phyloP scores from a whole-genome alignment of 2,888 invertebrate genomes.

The Seira ritae region DNA sequence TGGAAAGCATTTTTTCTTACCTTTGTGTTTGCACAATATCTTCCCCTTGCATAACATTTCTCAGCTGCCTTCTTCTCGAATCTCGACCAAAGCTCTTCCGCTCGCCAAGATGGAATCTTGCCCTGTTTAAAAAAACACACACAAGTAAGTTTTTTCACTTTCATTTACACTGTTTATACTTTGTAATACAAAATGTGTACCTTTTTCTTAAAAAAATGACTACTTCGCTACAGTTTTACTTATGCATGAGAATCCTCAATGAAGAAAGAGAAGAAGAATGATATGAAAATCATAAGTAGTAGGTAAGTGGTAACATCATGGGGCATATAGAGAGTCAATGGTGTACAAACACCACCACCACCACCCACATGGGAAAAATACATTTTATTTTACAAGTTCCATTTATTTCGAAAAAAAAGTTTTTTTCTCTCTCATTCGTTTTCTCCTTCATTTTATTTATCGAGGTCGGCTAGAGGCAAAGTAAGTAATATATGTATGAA shows the following conservation, averaged over 20 bases:
- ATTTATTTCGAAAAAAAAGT: constrained; percentile 40
- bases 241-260: no score
- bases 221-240: no score
- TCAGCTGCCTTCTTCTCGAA: constrained; percentile 67
- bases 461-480: constrained; percentile 42
- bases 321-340: no score
- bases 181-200: no score
- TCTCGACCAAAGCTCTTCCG: constrained; percentile 69
- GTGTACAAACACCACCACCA: constrained; percentile 1
- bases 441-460: constrained; percentile 42
- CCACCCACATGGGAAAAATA: constrained; percentile 48
- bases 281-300: no score
- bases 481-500: not conserved
- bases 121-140: constrained; percentile 51
- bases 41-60: constrained; percentile 70
- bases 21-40: constrained; percentile 63
- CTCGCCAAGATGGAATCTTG: constrained; percentile 70
- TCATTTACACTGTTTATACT: constrained; percentile 31
- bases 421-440: constrained; percentile 25
- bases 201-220: no score
- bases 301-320: no score
- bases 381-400: constrained; percentile 17
- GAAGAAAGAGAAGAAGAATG: no score
- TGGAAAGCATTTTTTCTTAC: constrained; percentile 43
- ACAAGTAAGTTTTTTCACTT: constrained; percentile 40